Conservation (phyloP, 2,888 invertebrate genomes). For the Ctena decussata region DNA sequence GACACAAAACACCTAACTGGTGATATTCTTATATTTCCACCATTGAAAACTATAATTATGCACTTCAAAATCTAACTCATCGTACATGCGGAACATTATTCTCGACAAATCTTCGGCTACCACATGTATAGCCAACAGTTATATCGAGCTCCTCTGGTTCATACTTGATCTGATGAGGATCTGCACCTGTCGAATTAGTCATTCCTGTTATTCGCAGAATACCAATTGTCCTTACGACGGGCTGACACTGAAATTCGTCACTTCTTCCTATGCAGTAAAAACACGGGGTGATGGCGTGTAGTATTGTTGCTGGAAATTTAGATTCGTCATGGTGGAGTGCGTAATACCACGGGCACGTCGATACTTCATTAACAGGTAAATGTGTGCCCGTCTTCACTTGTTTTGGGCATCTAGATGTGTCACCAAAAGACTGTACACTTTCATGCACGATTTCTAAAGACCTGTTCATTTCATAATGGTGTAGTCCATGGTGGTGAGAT, state of each 20-base stretch:
- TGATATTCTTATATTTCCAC: no score
- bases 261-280: conserved; percentile 17
- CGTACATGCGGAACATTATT: no score
- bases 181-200: background rate
- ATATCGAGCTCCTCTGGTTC: background rate
- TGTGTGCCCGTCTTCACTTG: conserved; percentile 1
- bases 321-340: conserved; percentile 19
- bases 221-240: conserved; percentile 11
- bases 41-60: no score
- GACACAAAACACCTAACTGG: no score
- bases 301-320: conserved; percentile 36
- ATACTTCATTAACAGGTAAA: conserved; percentile 33
- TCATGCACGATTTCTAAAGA: background rate
- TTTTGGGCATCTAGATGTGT: conserved; percentile 13
- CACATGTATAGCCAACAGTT: conserved; percentile 42
- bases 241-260: background rate
- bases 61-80: no score
- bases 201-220: background rate
- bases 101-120: conserved; percentile 21
- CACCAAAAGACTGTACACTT: background rate
- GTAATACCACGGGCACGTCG: conserved; percentile 63
- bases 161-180: conserved; percentile 14
- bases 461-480: background rate
- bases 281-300: conserved; percentile 35
- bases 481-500: background rate